These are phyloP conservation scores for Tetragonula carbonaria DNA, from an alignment of 2,888 invertebrate species.

Conservation along the genomic window DNA sequence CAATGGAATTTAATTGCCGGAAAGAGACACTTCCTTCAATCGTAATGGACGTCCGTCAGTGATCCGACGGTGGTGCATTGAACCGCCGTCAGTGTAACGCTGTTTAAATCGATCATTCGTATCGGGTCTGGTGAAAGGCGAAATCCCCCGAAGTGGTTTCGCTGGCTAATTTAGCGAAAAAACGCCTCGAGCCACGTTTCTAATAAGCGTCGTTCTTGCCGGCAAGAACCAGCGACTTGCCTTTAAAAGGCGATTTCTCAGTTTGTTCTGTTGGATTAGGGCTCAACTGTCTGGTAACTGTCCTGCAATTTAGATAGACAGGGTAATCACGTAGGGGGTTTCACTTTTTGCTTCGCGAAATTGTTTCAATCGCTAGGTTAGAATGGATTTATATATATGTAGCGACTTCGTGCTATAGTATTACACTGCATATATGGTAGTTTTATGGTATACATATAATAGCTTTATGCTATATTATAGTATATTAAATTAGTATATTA, in stretches of 20 bases:
- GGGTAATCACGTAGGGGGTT: not conserved
- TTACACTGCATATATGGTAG: no score
- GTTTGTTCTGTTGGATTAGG: not conserved
- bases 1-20: constrained; percentile 49
- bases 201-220: not conserved
- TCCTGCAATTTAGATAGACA: no score
- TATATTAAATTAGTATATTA: no score
- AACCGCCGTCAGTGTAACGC: constrained; percentile 25
- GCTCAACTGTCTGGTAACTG: not conserved
- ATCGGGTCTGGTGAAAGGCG: constrained; percentile 50
- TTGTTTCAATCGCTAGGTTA: not conserved
- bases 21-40: constrained; percentile 53
- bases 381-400: no score
- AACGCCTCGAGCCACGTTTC: not conserved
- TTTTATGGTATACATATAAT: no score
- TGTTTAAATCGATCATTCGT: constrained; percentile 45
- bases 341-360: no score
- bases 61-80: constrained; percentile 24
- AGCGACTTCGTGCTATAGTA: no score
- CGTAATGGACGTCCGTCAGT: constrained; percentile 46
- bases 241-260: constrained; percentile 1
- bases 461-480: no score
- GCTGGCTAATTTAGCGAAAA: constrained; percentile 13
- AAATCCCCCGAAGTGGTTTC: constrained; percentile 29
- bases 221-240: not conserved